phyloP scores from a whole-genome alignment of 1,140 invertebrate species.

The Drosophila novamexicana region DNA sequence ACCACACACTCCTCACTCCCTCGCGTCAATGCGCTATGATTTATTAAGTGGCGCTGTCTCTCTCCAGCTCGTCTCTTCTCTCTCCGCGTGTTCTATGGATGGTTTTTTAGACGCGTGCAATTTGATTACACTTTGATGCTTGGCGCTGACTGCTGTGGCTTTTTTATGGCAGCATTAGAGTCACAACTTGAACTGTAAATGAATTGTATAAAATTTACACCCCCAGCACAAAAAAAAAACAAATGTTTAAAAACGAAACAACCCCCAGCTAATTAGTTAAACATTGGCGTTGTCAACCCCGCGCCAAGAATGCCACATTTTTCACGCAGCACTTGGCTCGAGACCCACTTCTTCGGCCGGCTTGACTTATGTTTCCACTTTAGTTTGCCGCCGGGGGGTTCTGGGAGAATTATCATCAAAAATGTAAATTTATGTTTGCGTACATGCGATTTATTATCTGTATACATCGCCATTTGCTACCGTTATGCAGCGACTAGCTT shows the following conservation, averaged over 20 bases:
- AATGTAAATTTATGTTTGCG: conserved; percentile 79
- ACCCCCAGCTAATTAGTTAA: conserved; percentile 74
- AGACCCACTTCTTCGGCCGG: conserved; percentile 3
- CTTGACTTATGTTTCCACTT: conserved; percentile 56
- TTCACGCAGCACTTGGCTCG: conserved; percentile 6
- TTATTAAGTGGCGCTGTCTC: conserved; percentile 75
- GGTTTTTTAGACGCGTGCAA: conserved; percentile 23
- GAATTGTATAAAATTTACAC: conserved; percentile 41
- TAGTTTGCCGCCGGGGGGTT: conserved; percentile 33
- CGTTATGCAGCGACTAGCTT: conserved; percentile 8
- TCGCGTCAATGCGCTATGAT: conserved; percentile 61
- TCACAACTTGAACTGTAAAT: conserved; percentile 59
- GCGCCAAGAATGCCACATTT: conserved; percentile 5
- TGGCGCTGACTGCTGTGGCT: conserved; percentile 57
- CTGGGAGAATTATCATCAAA: conserved; percentile 72
- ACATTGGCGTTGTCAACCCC: conserved; percentile 52
- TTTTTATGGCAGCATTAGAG: conserved; percentile 77
- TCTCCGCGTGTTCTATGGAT: not conserved
- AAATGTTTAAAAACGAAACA: not conserved
- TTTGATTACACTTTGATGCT: conserved; percentile 69
- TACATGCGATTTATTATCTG: conserved; percentile 71
- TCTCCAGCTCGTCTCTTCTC: conserved; percentile 7
- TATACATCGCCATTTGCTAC: not conserved
- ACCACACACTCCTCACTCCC: conserved; percentile 1
- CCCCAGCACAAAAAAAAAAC: not conserved